These are phyloP conservation scores for Desmophyllum pertusum DNA, from an alignment of 92 coral and sea anemone genomes.

Conservation along the genomic window DNA sequence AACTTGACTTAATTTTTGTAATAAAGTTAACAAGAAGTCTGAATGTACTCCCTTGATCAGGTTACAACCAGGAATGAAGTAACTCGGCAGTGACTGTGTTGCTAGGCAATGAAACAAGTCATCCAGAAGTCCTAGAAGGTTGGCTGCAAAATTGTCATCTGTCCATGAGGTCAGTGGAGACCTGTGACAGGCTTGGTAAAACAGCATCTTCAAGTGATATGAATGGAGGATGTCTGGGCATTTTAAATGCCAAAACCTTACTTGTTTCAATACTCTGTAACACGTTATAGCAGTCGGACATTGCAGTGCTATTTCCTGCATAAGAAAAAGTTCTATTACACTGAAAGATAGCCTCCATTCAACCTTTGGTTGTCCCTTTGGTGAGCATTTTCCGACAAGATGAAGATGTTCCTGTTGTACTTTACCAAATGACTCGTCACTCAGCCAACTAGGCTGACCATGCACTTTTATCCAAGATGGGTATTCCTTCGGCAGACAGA, in stretches of 20 bases:
- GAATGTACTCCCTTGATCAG: constrained; percentile 37
- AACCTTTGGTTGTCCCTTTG: constrained; percentile 37
- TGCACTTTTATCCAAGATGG: constrained; percentile 26
- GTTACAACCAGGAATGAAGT: constrained; percentile 51
- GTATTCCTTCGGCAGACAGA: constrained; percentile 20
- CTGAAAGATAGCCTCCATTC: constrained; percentile 72
- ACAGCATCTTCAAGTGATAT: constrained; percentile 59
- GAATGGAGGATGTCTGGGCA: constrained; percentile 29
- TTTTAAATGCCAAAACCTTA: constrained; percentile 9
- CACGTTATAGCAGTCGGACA: constrained; percentile 25
- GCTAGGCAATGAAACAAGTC: constrained; percentile 53
- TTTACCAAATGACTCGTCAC: constrained; percentile 23
- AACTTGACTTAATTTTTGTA: constrained; percentile 29
- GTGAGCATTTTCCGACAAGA: constrained; percentile 49
- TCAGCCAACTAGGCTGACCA: constrained; percentile 37
- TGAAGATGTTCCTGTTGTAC: constrained; percentile 36
- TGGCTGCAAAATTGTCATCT: constrained; percentile 37
- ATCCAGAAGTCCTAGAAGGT: constrained; percentile 57
- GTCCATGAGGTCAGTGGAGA: constrained; percentile 23
- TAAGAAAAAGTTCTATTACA: constrained; percentile 36
- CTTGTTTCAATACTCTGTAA: constrained; percentile 42
- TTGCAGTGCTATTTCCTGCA: constrained; percentile 21
- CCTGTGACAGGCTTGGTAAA: constrained; percentile 50
- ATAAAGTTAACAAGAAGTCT: constrained; percentile 38
- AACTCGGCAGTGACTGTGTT: constrained; percentile 38